Base-by-base conservation (phyloP, 2,797 vertebrate species). In the Helarctos malayanus region DNA sequence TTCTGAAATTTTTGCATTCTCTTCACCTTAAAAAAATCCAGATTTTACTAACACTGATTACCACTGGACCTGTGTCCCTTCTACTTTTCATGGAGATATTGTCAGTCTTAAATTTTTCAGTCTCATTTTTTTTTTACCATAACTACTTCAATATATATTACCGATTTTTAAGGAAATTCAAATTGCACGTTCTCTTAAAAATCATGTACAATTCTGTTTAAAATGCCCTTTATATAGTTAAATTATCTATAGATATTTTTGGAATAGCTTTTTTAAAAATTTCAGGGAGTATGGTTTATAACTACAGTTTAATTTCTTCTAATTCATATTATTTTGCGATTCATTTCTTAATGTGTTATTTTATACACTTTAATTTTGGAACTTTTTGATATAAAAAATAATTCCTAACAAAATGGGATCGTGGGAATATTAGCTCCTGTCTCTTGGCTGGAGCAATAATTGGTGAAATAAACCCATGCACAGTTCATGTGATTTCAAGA, bases 231-330 rank as follows among this genome's bases (percentile, higher is more conserved):
- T 47, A 91, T 56, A 52, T 68, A 21, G 3, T 68, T 91, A 41
- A 57, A 63, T 85, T 81, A 76, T 81, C 80, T 52, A 56, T 78
- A n/a, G 45, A 9, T 73, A 85, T 69, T 94, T 97, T 89, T 29
- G 4, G 12, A 82, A 6, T 12, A 41, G 23, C 12, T 65, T 95
- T 94, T 91, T 59, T 73, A 86, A 82, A 92, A 82, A n/a, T 86
- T 91, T 94, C 19, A n/a, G 13, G 81, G 95, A 32, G 3, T 2
- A 68, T 79, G 1, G 9, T 25, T 65, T 73, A 56, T 88, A 49
- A 96, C 25, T 80, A 1, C 0, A 88, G 15, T 15, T 23, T 75
- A 29, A 32, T 38, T 97, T 81, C 45, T 81, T 81, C 61, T 89
- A 41, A 41, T 82, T 84, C 49, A 23, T 54, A 32, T 68, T 61